Percentiles rank a stretch among this genome's conserved stretches.
Conservation (phyloP, 1,140 invertebrate species). For the Heliconius melpomene region DNA sequence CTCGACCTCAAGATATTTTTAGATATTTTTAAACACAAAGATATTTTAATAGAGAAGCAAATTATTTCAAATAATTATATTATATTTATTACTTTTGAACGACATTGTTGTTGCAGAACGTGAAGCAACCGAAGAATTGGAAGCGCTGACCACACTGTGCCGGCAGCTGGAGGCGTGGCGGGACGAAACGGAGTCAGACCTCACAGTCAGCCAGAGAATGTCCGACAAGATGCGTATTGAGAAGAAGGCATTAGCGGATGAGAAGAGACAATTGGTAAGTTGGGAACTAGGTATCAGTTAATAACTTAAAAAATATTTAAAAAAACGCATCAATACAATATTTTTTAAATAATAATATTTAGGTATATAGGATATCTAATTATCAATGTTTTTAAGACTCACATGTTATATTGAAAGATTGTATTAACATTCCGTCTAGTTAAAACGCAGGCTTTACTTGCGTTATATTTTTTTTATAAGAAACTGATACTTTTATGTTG, state of each 20-base stretch:
- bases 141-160: conserved; percentile 76
- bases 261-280: conserved; percentile 78
- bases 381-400: not conserved
- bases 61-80: too few species aligned
- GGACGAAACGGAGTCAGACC: conserved; percentile 79
- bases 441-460: too few species aligned
- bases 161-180: conserved; percentile 80
- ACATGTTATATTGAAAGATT: not conserved
- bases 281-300: not conserved
- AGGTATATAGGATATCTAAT: not conserved
- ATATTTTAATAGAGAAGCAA: too few species aligned
- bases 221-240: conserved; percentile 81
- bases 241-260: conserved; percentile 74
- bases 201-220: conserved; percentile 80
- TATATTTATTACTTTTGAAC: too few species aligned
- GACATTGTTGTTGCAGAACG: conserved; percentile 55
- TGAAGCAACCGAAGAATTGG: conserved; percentile 78
- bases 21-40: too few species aligned
- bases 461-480: too few species aligned
- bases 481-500: not conserved
- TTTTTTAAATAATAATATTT: too few species aligned
- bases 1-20: too few species aligned
- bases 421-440: too few species aligned
- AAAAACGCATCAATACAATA: too few species aligned
- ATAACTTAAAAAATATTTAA: too few species aligned